A percentile compares a stretch with the other conserved stretches of the same genome.
phyloP scores from a whole-genome alignment of 2,888 invertebrate genomes.

The Invenusta paracnida region DNA sequence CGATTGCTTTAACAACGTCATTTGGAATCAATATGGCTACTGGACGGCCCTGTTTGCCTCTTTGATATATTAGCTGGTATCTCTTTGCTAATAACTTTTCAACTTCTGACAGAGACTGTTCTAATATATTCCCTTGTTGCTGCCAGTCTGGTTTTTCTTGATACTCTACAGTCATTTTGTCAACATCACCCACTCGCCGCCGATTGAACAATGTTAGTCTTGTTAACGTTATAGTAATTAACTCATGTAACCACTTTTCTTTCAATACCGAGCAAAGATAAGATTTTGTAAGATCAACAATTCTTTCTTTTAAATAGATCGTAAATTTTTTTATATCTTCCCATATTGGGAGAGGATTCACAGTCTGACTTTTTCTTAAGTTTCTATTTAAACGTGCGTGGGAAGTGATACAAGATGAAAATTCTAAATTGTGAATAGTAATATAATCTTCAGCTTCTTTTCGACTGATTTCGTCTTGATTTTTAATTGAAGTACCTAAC shows the following conservation, averaged over 20 bases:
- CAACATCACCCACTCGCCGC: background rate
- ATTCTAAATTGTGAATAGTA: background rate
- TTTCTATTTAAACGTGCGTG: background rate
- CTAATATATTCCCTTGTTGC: too few relatives aligned
- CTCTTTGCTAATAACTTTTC: background rate
- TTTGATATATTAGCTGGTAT: background rate
- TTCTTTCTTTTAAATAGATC: background rate
- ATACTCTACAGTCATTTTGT: background rate
- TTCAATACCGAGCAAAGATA: background rate
- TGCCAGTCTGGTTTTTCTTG: too few relatives aligned
- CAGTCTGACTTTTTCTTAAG: background rate
- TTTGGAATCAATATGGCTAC: background rate
- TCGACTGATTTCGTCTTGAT: background rate
- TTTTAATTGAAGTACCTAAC: background rate
- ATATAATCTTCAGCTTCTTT: conserved; percentile 12
- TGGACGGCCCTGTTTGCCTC: background rate
- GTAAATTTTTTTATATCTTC: background rate
- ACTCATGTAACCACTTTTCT: background rate
- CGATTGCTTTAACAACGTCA: background rate
- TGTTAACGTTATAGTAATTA: background rate
- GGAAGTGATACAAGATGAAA: background rate
- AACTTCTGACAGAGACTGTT: background rate
- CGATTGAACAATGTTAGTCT: background rate
- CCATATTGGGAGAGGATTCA: background rate
- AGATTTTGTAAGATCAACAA: too few relatives aligned